Conservation (phyloP, 2,888 invertebrate genomes). For the Amphipoea oculea region DNA sequence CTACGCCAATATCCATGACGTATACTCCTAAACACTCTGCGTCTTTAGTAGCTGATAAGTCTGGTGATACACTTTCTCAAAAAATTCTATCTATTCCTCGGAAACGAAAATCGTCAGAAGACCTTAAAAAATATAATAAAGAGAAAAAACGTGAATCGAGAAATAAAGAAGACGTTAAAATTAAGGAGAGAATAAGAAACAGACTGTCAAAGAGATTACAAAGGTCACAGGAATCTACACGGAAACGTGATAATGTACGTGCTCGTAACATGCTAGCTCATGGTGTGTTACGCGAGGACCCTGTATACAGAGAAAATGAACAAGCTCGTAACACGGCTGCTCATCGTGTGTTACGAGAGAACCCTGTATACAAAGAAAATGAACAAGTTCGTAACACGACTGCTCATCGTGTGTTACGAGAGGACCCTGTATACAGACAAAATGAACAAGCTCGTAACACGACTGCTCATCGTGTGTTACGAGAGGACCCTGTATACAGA, state of each 20-base stretch:
- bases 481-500: too few species aligned
- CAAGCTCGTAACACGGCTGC: too few species aligned
- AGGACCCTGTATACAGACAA: too few species aligned
- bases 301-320: too few species aligned
- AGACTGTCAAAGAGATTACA: constrained; percentile 5
- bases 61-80: not conserved
- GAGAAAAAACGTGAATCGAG: constrained; percentile 1
- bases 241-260: not conserved
- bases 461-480: too few species aligned
- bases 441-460: too few species aligned
- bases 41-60: not conserved
- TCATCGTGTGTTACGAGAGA: too few species aligned
- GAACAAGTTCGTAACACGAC: too few species aligned
- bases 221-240: not conserved
- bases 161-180: constrained; percentile 2
- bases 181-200: constrained; percentile 4
- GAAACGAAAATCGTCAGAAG: constrained; percentile 1
- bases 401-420: too few species aligned
- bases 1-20: not conserved
- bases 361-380: too few species aligned
- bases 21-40: not conserved
- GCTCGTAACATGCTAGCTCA: not conserved
- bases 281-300: too few species aligned
- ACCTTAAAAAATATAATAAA: not conserved
- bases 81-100: not conserved